These are phyloP conservation scores for Parochlus steinenii DNA, from an alignment of 2,888 invertebrate genomes.

Conservation along the genomic window DNA sequence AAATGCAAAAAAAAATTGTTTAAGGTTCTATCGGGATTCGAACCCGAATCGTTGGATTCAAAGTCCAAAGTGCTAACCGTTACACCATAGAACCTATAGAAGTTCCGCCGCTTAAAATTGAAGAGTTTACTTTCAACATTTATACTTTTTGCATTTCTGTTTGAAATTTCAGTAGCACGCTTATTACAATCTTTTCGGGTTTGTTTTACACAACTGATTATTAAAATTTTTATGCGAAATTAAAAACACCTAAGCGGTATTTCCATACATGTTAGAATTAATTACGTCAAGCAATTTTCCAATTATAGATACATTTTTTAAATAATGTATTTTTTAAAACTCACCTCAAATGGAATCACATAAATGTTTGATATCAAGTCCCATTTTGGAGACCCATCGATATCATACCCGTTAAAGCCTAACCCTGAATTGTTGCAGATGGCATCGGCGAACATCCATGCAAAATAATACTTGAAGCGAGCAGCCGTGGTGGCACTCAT, in stretches of 20 bases:
- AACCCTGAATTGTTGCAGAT: constrained; percentile 90
- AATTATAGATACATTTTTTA: neutral
- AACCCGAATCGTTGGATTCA: constrained; percentile 33
- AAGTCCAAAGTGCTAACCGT: constrained; percentile 24
- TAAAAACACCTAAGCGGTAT: too few relatives aligned
- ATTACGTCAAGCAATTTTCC: neutral
- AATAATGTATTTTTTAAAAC: constrained; percentile 15
- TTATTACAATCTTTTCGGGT: too few relatives aligned
- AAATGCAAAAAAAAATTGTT: neutral
- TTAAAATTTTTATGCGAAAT: too few relatives aligned
- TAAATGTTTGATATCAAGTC: constrained; percentile 86
- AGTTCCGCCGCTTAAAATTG: neutral
- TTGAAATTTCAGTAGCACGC: too few relatives aligned
- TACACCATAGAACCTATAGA: constrained; percentile 7
- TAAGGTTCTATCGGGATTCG: constrained; percentile 32
- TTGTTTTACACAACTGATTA: too few relatives aligned
- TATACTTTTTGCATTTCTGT: too few relatives aligned
- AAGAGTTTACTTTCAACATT: too few relatives aligned
- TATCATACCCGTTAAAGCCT: constrained; percentile 68
- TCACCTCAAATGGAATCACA: constrained; percentile 73
- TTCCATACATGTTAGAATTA: too few relatives aligned
- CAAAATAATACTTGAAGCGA: constrained; percentile 89
- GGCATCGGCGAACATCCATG: constrained; percentile 91
- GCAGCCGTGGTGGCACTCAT: constrained; percentile 57
- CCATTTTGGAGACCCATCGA: constrained; percentile 66